Conservation (phyloP, 2,113 vertebrate species). For the Cebidichthys violaceus region DNA sequence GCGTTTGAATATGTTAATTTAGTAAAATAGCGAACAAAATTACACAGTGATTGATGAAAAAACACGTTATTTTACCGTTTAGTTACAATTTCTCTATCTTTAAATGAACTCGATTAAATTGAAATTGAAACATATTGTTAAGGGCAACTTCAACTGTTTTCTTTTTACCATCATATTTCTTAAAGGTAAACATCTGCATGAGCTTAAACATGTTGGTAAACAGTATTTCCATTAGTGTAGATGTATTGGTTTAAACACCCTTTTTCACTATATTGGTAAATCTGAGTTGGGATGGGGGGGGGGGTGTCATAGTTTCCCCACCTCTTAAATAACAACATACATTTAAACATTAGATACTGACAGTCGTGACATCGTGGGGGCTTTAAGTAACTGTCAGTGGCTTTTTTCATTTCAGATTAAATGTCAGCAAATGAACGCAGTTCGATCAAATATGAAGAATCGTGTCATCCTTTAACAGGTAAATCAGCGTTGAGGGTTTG, state of each 20-base stretch:
- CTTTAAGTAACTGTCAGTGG: not conserved
- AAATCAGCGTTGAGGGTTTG: constrained; percentile 43
- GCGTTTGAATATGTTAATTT: not conserved
- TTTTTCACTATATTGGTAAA: not conserved
- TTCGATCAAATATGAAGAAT: constrained; percentile 8
- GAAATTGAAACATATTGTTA: not conserved
- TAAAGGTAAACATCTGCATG: not conserved
- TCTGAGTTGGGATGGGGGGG: not conserved
- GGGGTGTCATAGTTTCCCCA: constrained; percentile 5
- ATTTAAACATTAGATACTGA: constrained; percentile 13
- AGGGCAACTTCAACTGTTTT: not conserved
- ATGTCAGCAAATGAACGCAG: constrained; percentile 1
- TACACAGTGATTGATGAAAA: not conserved
- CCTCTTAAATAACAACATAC: not conserved
- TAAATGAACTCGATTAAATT: not conserved
- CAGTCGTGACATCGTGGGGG: constrained; percentile 22
- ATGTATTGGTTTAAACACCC: not conserved
- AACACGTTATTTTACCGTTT: constrained; percentile 7
- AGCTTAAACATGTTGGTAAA: not conserved
- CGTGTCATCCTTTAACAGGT: constrained; percentile 47
- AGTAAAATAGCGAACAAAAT: not conserved
- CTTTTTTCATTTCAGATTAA: not conserved
- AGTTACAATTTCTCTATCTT: not conserved
- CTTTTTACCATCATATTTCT: not conserved
- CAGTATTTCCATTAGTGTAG: too few species aligned